phyloP scores from a whole-genome alignment of 1,140 invertebrate species.

The Drosophila gunungcola region DNA sequence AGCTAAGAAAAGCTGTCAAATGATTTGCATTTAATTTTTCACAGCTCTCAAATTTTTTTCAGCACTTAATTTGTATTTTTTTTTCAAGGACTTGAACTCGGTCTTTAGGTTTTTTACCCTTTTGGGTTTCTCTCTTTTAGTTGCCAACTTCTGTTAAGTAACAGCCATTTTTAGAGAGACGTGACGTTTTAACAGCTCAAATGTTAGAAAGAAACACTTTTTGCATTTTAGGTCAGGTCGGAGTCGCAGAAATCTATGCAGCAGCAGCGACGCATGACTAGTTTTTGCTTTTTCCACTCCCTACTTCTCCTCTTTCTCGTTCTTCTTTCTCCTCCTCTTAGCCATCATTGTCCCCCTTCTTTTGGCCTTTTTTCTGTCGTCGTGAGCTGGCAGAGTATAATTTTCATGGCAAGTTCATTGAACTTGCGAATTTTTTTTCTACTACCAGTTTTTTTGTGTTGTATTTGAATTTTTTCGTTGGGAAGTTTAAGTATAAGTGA shows the following conservation, averaged over 20 bases:
- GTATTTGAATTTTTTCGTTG: conserved; percentile 42
- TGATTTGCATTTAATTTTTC: conserved; percentile 4
- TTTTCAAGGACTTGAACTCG: neutral
- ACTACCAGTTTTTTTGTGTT: conserved; percentile 39
- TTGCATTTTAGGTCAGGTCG: conserved; percentile 84
- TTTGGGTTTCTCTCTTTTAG: conserved; percentile 2
- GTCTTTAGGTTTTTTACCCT: neutral
- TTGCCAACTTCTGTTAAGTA: conserved; percentile 43
- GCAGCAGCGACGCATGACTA: conserved; percentile 68
- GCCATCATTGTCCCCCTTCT: conserved; percentile 11
- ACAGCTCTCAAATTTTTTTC: neutral
- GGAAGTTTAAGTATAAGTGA: conserved; percentile 30
- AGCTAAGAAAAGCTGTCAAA: neutral
- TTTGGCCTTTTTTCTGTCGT: conserved; percentile 52
- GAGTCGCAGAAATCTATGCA: conserved; percentile 80
- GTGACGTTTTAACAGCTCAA: conserved; percentile 27
- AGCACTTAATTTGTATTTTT: neutral
- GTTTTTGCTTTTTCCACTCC: conserved; percentile 43
- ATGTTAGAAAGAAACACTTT: conserved; percentile 44
- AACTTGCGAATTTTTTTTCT: conserved; percentile 74
- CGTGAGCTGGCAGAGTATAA: conserved; percentile 64
- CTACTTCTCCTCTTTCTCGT: neutral
- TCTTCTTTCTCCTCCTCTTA: neutral
- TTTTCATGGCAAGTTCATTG: conserved; percentile 82
- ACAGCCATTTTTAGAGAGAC: conserved; percentile 21